Conservation (phyloP, 1,140 invertebrate species). For the Rhynchophorus ferrugineus region DNA sequence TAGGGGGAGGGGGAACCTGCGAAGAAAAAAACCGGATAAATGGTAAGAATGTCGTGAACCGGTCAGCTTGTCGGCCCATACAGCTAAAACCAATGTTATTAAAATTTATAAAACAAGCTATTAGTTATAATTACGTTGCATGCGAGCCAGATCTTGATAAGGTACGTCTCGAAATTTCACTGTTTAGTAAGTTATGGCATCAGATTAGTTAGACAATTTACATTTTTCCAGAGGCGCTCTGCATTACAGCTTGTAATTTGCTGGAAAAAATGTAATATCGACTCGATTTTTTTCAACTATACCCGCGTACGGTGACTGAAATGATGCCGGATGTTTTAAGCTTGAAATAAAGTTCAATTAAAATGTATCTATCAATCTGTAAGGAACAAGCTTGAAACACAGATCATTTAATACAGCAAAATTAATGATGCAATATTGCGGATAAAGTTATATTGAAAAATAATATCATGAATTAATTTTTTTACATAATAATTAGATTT, state of each 20-base stretch:
- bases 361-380: too few species aligned
- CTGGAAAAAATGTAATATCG: too few species aligned
- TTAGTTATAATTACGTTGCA: conserved; percentile 42
- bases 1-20: not conserved
- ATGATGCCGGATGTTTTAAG: too few species aligned
- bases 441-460: too few species aligned
- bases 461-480: too few species aligned
- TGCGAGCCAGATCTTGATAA: conserved; percentile 35
- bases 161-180: conserved; percentile 34
- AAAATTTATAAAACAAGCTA: conserved; percentile 39
- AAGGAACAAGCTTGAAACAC: too few species aligned
- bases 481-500: too few species aligned
- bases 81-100: conserved; percentile 25
- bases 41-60: not conserved
- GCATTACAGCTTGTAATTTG: not conserved
- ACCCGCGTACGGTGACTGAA: too few species aligned
- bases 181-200: conserved; percentile 39
- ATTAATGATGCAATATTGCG: too few species aligned
- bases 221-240: conserved; percentile 27
- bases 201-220: conserved; percentile 37
- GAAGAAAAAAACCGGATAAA: not conserved
- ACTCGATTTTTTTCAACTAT: too few species aligned
- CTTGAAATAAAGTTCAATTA: too few species aligned
- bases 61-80: conserved; percentile 14
- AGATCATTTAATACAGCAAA: too few species aligned